Evolutionary conservation across 2,888 invertebrate species (phyloP), one percentile per base, ranked within the genome.

Genomic region (Hirtodrosophila trivittata): DNA sequence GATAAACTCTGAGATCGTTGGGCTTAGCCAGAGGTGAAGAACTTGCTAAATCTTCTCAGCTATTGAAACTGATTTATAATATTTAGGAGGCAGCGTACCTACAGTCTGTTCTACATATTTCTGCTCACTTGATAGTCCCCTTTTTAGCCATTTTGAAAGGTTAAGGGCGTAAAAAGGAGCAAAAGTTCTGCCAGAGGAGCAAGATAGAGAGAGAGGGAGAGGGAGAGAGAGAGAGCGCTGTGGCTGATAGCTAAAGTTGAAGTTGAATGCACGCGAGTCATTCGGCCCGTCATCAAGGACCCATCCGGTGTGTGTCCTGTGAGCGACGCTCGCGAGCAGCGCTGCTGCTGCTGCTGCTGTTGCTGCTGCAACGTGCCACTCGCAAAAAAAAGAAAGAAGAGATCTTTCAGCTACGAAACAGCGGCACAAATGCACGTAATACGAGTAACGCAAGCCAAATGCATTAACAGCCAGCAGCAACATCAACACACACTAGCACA

Each of bases 351-450:
- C 12, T 39, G 33, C 16, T 47, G 50, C n/a, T 37, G 21, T 13
- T 39, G 49, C n/a, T 25, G 25, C 12, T 45, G 37, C 7, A 38
- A 14, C n/a, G 14, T 39, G 39, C 28, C 28, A 28, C 28, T 8
- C 13, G 30, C 14, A 42, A 13, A 21, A 25, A 38, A 54, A 59
- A 35, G 37, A 47, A 47, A 56, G 35, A 25, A 55, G 45, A 75
- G 66, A 69, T 71, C 65, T 71, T 75, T 51, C 13, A 66, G 49
- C 68, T 45, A 68, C 39, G 33, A 66, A 66, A 55, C 63, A 69
- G 69, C 66, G 81, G 86, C 74, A 84, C 74, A 84, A 84, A 80
- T 86, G 82, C 86, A 86, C 85, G 80, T 81, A 81, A 81, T 77
- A 68, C 85, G 80, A 81, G 78, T 65, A 81, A 86, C 66, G 66